Conservation (phyloP, 2,888 invertebrate genomes). For the Mermis nigrescens region DNA sequence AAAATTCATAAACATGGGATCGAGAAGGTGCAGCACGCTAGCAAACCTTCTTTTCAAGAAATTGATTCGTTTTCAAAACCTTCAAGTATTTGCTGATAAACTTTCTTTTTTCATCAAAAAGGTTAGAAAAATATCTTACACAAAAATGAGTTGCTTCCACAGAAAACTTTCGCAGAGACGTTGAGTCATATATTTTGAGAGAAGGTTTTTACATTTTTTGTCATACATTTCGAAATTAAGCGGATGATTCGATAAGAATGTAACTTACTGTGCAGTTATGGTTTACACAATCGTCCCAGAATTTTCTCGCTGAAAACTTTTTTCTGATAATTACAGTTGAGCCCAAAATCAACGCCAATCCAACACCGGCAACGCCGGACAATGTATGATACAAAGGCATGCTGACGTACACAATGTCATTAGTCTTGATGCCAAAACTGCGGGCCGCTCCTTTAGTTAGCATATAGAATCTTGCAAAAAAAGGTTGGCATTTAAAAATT, state of each 20-base stretch:
- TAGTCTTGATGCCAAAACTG: conserved; percentile 43
- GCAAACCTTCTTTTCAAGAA: no score
- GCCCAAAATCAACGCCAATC: conserved; percentile 38
- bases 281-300: conserved; percentile 76
- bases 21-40: no score
- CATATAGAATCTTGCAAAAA: conserved; percentile 27
- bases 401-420: conserved; percentile 68
- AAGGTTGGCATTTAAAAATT: no score
- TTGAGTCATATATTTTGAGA: no score
- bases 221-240: background rate
- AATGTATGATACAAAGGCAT: conserved; percentile 89
- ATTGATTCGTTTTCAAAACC: no score
- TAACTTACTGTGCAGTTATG: conserved; percentile 75
- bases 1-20: no score
- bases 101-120: no score
- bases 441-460: conserved; percentile 26
- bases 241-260: background rate
- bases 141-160: background rate
- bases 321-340: conserved; percentile 60
- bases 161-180: background rate
- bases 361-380: conserved; percentile 48
- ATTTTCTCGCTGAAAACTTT: conserved; percentile 82
- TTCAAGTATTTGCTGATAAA: no score
- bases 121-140: no score
- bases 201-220: no score